Base-by-base conservation (phyloP, 2,797 vertebrate genomes). In the Chiloscyllium punctatum region DNA sequence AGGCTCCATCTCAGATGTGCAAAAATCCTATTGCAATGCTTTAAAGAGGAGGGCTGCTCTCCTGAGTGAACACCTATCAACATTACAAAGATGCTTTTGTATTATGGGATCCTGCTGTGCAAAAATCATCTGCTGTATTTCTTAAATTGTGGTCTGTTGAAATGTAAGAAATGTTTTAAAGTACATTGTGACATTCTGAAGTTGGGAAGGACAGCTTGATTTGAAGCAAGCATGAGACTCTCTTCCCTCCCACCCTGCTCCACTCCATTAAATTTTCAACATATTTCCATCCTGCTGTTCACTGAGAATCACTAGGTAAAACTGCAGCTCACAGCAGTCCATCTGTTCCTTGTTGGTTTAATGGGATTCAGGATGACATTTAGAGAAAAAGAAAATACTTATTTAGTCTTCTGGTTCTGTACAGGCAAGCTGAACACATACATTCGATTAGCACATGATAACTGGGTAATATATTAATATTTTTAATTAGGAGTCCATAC, bases 371-470 rank as follows among this genome's bases (percentile, higher is more conserved):
- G 57, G 30, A 18, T 62, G 53, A 91, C 53, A 62, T 7, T n/a
- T 21, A 57, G 48, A 53, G 13, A 53, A 62, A 91, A 62, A 62
- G 57, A n/a, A 94, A 72, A 94, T 72, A 15, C 42, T 48, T 71
- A 71, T 69, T 4, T 25, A 72, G 6, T 94, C 92, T 42, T 94
- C 18, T 2, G 16, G 4, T 91, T 94, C n/a, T 71, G 92, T 72
- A 71, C 92, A 94, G n/a, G 21, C 91, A 95, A 74, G 33, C 53
- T 86, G 53, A 79, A 82, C n/a, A 95, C 68, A 82, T 42, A 95
- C 72, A 82, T 95, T 82, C 16, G 77, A 95, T 95, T 79, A 62
- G 53, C 95, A 95, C 77, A 62, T 87, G 21, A 18, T 66, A 27
- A 87, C 11, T 33, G 77, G 25, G 23, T 42, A 95, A 82, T 82